phyloP scores from a whole-genome alignment of 2,797 vertebrate genomes.

The Trichosurus vulpecula region DNA sequence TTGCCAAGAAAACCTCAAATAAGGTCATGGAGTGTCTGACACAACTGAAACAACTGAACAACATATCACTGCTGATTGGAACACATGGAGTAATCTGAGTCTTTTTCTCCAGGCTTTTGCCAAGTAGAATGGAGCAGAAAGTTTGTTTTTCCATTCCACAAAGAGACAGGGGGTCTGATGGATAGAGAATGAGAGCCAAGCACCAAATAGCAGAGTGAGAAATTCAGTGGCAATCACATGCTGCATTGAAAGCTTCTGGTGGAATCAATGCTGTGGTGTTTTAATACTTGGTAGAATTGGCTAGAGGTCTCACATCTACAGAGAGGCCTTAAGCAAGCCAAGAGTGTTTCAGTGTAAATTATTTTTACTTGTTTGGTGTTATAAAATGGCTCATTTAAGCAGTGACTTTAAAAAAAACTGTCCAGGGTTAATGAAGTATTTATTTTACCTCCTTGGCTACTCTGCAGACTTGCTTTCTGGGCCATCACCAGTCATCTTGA shows the following conservation, averaged over 20 bases:
- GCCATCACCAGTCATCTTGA: neutral
- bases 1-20: neutral
- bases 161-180: slow-evolving; percentile 32
- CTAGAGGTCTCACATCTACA: slow-evolving; percentile 44
- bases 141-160: slow-evolving; percentile 58
- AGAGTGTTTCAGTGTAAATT: slow-evolving; percentile 29
- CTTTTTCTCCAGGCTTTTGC: neutral
- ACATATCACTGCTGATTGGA: neutral
- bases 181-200: slow-evolving; percentile 35
- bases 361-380: slow-evolving; percentile 24
- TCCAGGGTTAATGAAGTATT: neutral
- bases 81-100: neutral
- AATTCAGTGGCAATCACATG: slow-evolving; percentile 31
- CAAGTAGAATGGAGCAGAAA: slow-evolving; percentile 26
- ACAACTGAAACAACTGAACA: neutral
- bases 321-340: slow-evolving; percentile 18
- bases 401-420: neutral
- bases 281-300: slow-evolving; percentile 27
- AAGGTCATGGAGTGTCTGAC: neutral
- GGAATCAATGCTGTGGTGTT: slow-evolving; percentile 44
- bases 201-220: slow-evolving; percentile 29
- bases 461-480: neutral
- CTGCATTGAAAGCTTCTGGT: slow-evolving; percentile 48
- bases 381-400: neutral
- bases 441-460: neutral